Evolutionary conservation across 2,888 invertebrate species (phyloP).

Genomic region (Lochmaea capreae): DNA sequence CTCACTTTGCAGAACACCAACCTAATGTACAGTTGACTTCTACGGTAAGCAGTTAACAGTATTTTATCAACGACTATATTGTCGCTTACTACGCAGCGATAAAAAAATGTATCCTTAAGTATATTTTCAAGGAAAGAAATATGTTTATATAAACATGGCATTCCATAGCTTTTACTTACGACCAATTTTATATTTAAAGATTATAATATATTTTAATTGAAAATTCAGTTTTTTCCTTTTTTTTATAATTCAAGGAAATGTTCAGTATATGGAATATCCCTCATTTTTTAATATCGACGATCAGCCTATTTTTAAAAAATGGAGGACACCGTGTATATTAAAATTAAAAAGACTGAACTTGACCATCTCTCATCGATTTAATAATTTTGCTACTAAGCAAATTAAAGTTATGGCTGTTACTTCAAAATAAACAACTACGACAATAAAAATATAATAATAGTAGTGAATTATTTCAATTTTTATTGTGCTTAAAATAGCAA

Average conservation of each 20-base stretch:
- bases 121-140: background rate
- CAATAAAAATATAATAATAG: background rate
- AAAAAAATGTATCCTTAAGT: background rate
- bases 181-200: too few relatives aligned
- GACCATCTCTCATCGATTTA: background rate
- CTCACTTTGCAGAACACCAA: background rate
- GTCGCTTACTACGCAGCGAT: background rate
- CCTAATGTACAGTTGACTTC: background rate
- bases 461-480: background rate
- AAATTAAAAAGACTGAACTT: background rate
- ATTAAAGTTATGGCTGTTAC: background rate
- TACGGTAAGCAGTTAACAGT: background rate
- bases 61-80: conserved; percentile 1
- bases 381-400: conserved; percentile 3
- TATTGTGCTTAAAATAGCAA: background rate
- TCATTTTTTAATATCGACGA: too few relatives aligned
- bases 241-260: background rate
- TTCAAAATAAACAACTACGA: background rate
- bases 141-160: background rate
- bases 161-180: background rate
- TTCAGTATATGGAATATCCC: background rate
- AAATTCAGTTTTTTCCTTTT: too few relatives aligned
- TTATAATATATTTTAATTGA: too few relatives aligned
- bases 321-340: too few relatives aligned
- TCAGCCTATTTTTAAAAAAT: too few relatives aligned